Percentiles rank a stretch among this genome's conserved stretches.
Conservation (phyloP, 2,888 invertebrate species). For the Papilio elwesi region DNA sequence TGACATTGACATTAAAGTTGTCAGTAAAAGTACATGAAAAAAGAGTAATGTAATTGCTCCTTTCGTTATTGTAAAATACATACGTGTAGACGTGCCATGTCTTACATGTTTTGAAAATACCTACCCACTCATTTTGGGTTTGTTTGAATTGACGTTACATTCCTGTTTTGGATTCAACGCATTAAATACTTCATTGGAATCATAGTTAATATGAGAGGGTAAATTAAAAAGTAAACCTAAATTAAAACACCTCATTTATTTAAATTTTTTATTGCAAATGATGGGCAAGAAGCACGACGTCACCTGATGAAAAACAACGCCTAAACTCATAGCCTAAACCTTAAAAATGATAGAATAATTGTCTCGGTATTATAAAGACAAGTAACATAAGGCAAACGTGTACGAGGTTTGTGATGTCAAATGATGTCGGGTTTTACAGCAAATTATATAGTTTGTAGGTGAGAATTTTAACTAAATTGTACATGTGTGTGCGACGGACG, state of each 20-base stretch:
- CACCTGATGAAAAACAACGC: too few species aligned
- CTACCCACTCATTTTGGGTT: too few species aligned
- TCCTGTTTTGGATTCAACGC: too few species aligned
- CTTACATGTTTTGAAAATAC: neutral
- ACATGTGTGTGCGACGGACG: neutral
- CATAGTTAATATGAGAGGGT: too few species aligned
- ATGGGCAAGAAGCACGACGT: too few species aligned
- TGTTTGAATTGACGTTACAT: too few species aligned
- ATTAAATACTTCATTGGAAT: too few species aligned
- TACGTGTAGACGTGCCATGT: neutral
- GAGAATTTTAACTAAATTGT: neutral
- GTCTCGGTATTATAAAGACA: neutral
- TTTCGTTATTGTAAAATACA: slow-evolving; percentile 3
- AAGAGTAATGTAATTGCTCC: slow-evolving; percentile 23
- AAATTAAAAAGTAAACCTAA: too few species aligned
- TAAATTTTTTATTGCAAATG: too few species aligned
- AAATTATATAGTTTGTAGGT: slow-evolving; percentile 10
- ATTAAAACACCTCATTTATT: too few species aligned
- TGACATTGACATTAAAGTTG: slow-evolving; percentile 37
- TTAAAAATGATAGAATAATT: too few species aligned
- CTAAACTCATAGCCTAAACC: too few species aligned
- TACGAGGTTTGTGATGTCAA: neutral
- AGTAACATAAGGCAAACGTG: neutral
- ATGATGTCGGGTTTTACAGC: neutral
- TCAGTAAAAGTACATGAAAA: slow-evolving; percentile 11